Evolutionary conservation across 1,140 invertebrate species (phyloP), one percentile per base, ranked within the genome.

Genomic region (Dufourea novaeangliae): DNA sequence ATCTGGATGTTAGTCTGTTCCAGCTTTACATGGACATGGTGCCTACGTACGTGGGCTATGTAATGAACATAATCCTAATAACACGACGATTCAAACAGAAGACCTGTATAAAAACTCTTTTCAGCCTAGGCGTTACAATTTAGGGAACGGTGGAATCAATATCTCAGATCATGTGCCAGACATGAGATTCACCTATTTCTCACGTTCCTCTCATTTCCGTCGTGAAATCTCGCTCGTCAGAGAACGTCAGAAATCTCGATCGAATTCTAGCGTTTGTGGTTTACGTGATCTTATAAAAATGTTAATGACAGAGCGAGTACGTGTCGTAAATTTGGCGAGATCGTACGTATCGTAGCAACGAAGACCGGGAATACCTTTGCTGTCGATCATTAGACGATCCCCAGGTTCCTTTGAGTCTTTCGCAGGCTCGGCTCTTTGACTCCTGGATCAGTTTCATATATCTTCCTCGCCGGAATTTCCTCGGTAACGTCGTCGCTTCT

Each of bases 281-380:
- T 88, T 90, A 92, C 89, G 89, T 88, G 85, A 89, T 85, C 87
- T 90, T 90, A 84, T 91, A 91, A 91, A 91, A 90, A 91, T 88
- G 87, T 92, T 90, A 91, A 91, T 87, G 79, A 86, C 56, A 34
- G 57, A 39, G 8, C 5, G 57, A 39, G 50, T 63, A 56, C 76
- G 69, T 46, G 69, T 46, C 17, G 37, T 37, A 57, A 29, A 41
- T 10, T 25, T 4, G 63, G 34, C 37, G 17, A 14, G 14, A 37
- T 29, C 70, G 37, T 52, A n/a, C 27, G 54, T 5, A 29, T 17
- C 25, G 5, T 14, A 5, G 27, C 0, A 5, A 52, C 7, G 44
- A 56, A 25, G 0, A 50, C 4, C 29, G 14, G 25, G 46, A 52
- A 63, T 50, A 71, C 20, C 52, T 22, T 61, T 57, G 68, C 29